phyloP scores from a whole-genome alignment of 2,797 vertebrate species.

The Setipinna tenuifilis region DNA sequence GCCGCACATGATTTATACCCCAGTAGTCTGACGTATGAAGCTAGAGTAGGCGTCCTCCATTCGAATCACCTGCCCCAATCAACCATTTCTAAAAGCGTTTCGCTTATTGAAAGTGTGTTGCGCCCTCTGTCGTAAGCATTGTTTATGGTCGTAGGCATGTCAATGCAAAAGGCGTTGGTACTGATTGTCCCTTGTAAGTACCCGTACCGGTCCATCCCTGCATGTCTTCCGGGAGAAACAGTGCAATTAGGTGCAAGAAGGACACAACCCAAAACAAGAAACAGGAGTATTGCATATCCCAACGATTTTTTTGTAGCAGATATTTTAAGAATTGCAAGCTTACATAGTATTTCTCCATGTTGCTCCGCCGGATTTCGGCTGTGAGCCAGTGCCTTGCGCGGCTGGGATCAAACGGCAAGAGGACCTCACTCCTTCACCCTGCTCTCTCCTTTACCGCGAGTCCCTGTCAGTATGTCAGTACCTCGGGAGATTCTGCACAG shows the following conservation, averaged over 20 bases:
- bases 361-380: slow-evolving; percentile 67
- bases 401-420: slow-evolving; percentile 63
- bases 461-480: slow-evolving; percentile 53
- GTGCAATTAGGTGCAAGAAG: neutral
- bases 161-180: neutral
- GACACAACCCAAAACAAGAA: neutral
- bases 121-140: slow-evolving; percentile 5
- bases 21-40: slow-evolving; percentile 45
- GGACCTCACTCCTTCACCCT: slow-evolving; percentile 58
- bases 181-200: slow-evolving; percentile 11
- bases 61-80: neutral
- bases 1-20: slow-evolving; percentile 46
- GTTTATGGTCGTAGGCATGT: no score
- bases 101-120: slow-evolving; percentile 17
- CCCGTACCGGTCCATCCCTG: slow-evolving; percentile 61
- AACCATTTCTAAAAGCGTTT: neutral
- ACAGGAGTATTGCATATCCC: neutral
- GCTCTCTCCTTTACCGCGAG: slow-evolving; percentile 55
- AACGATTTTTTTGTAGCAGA: neutral
- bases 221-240: slow-evolving; percentile 65
- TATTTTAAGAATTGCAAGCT: neutral
- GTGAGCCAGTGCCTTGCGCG: slow-evolving; percentile 57
- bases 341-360: slow-evolving; percentile 61
- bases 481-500: slow-evolving; percentile 53
- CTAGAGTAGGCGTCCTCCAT: neutral